These are phyloP conservation scores for Lucifuga dentata DNA, from an alignment of 2,113 vertebrate genomes.

Conservation along the genomic window DNA sequence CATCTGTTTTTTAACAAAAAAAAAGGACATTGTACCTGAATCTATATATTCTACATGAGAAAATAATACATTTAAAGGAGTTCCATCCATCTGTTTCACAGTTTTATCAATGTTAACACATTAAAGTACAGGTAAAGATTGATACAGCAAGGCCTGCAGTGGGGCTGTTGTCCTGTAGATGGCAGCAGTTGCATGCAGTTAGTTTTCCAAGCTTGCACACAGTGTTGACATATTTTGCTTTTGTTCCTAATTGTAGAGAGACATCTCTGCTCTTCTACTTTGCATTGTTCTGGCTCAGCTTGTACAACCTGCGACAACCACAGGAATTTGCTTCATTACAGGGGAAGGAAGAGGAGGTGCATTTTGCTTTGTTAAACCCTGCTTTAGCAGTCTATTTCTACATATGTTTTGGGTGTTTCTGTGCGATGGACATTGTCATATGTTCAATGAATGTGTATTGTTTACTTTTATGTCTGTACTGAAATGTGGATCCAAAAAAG, in stretches of 20 bases:
- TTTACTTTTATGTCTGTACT: conserved; percentile 26
- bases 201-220: neutral
- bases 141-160: conserved; percentile 11
- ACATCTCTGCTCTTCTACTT: neutral
- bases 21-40: too few species aligned
- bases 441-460: conserved; percentile 6
- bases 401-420: neutral
- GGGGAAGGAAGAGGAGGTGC: neutral
- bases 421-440: conserved; percentile 4
- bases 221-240: conserved; percentile 25
- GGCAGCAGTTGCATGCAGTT: conserved; percentile 59
- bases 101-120: neutral
- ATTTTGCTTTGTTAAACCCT: too few species aligned
- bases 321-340: neutral
- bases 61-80: neutral
- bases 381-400: neutral
- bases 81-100: neutral
- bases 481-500: conserved; percentile 37
- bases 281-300: neutral
- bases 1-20: conserved; percentile 4
- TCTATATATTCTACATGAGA: neutral
- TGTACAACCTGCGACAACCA: neutral
- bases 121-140: conserved; percentile 6
- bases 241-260: conserved; percentile 24
- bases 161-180: conserved; percentile 48